Percentiles rank a stretch among this genome's conserved stretches.
Conservation (phyloP, 2,113 vertebrate species). For the Noturus placidus region DNA sequence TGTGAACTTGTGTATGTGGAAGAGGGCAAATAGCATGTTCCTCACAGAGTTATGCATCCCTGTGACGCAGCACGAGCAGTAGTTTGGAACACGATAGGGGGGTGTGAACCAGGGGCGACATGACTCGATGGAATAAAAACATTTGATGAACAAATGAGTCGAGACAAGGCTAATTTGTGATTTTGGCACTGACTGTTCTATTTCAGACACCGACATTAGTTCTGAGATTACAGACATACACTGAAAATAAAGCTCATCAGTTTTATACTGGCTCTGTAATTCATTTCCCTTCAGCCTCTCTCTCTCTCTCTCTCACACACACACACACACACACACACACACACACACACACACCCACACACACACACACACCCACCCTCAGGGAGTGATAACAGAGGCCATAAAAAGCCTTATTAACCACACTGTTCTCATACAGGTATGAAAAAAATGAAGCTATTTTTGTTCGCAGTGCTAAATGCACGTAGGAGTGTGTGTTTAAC, state of each 20-base stretch:
- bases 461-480: background rate
- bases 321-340: background rate
- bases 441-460: constrained; percentile 2
- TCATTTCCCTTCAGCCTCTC: background rate
- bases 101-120: background rate
- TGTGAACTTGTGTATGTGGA: background rate
- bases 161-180: background rate
- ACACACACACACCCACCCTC: background rate
- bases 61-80: background rate
- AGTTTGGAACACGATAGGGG: background rate
- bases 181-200: background rate
- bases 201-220: background rate
- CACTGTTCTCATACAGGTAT: constrained; percentile 12
- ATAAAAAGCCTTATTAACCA: constrained; percentile 19
- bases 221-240: background rate
- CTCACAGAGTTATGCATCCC: background rate
- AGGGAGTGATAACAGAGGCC: constrained; percentile 3
- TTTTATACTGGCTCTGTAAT: background rate
- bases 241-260: constrained; percentile 4
- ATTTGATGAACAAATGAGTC: background rate
- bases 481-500: background rate
- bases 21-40: background rate
- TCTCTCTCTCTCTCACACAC: background rate
- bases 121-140: background rate
- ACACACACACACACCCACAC: background rate